phyloP scores from a whole-genome alignment of 2,797 vertebrate genomes.

The Delichon dasypus region DNA sequence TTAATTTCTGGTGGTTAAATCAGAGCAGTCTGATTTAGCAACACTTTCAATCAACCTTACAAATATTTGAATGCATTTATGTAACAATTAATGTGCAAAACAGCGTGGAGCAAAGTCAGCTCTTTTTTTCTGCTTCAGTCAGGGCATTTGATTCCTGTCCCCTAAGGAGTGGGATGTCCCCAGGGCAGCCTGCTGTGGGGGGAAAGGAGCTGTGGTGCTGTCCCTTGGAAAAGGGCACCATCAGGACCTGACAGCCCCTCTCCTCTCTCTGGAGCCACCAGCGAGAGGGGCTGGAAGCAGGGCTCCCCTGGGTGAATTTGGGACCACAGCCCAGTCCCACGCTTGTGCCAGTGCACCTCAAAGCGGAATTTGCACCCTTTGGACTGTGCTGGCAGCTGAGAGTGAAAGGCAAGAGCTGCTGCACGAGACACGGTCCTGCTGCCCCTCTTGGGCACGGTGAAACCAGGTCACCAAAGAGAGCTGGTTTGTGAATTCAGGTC shows the following conservation, averaged over 20 bases:
- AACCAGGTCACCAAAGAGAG: neutral
- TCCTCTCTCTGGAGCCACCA: neutral
- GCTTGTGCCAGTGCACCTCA: neutral
- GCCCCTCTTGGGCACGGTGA: neutral
- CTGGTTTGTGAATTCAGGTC: neutral
- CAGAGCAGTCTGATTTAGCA: slow-evolving; percentile 37
- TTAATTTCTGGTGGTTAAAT: slow-evolving; percentile 57
- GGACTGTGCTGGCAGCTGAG: neutral
- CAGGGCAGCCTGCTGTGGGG: neutral
- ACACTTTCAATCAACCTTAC: slow-evolving; percentile 46
- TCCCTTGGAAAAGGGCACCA: neutral
- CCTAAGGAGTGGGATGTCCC: neutral
- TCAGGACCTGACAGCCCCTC: neutral
- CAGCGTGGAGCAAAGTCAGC: neutral
- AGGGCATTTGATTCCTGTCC: rapidly evolving
- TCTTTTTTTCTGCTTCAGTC: neutral
- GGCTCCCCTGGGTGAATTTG: neutral
- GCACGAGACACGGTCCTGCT: neutral
- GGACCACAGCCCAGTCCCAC: rapidly evolving
- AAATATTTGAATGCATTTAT: slow-evolving; percentile 42
- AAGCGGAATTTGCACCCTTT: neutral
- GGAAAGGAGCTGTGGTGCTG: neutral
- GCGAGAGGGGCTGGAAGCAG: neutral
- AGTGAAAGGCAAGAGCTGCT: neutral
- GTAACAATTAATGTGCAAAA: slow-evolving; percentile 13